phyloP scores from a whole-genome alignment of 2,113 vertebrate species.

The Jacana jacana region DNA sequence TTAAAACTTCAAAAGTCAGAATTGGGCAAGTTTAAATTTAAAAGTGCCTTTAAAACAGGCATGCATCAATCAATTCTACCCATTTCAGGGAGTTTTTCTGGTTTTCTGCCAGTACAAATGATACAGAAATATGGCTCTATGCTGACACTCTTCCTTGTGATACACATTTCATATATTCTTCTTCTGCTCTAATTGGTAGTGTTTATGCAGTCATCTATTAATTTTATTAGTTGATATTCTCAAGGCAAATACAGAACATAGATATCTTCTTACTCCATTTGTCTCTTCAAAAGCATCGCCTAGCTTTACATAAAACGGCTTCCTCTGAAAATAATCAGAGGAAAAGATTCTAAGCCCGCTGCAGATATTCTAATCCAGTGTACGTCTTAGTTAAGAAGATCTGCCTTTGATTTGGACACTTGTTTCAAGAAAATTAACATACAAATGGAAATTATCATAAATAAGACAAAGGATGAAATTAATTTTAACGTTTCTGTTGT shows the following conservation, averaged over 20 bases:
- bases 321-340: not conserved
- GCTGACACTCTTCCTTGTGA: not conserved
- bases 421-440: constrained; percentile 3
- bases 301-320: not conserved
- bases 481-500: not conserved
- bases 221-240: not conserved
- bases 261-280: not conserved
- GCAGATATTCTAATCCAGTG: not conserved
- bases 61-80: not conserved
- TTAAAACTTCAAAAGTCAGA: not conserved
- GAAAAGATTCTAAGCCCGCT: not conserved
- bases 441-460: not conserved
- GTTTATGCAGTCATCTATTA: not conserved
- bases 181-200: not conserved
- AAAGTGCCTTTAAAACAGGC: not conserved
- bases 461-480: not conserved
- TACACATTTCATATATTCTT: not conserved
- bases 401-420: constrained; percentile 3
- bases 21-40: not conserved
- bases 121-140: not conserved
- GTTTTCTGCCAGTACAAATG: not conserved
- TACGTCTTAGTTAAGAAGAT: not conserved
- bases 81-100: not conserved
- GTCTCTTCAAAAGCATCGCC: not conserved
- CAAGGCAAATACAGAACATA: not conserved